phyloP scores from a whole-genome alignment of 2,888 invertebrate species.

The Ormyrus rosae region DNA sequence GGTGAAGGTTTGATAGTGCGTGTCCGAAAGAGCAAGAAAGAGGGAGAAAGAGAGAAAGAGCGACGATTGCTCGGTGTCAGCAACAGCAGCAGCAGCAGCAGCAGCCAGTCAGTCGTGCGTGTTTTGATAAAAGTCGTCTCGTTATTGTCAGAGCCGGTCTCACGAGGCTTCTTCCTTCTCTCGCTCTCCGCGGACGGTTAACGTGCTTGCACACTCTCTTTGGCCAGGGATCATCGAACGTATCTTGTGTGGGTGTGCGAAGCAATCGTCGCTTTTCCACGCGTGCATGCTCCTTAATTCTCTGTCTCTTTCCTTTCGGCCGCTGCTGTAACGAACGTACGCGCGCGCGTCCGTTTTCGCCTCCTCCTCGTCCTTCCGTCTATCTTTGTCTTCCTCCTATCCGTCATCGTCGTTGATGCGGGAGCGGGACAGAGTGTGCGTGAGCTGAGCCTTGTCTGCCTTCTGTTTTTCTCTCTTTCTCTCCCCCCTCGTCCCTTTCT shows the following conservation, averaged over 20 bases:
- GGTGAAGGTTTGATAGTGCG: slow-evolving; percentile 50
- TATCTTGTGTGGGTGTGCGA: neutral
- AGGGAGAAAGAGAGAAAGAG: slow-evolving; percentile 1
- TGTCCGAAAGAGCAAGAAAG: neutral
- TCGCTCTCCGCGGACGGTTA: too few species aligned
- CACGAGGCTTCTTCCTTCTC: too few species aligned
- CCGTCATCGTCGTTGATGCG: slow-evolving; percentile 34
- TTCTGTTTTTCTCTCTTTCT: slow-evolving; percentile 9
- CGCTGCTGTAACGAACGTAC: neutral
- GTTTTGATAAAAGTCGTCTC: slow-evolving; percentile 28
- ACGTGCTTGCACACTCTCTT: neutral
- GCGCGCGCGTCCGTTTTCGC: slow-evolving; percentile 53
- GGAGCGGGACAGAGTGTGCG: neutral
- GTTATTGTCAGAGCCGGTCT: too few species aligned
- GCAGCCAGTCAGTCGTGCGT: slow-evolving; percentile 19
- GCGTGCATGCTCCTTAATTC: neutral
- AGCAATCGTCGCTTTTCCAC: neutral
- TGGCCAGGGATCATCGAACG: neutral
- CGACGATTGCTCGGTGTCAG: neutral
- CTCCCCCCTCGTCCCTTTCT: slow-evolving; percentile 41
- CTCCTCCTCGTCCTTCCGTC: slow-evolving; percentile 29
- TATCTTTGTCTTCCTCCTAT: slow-evolving; percentile 22
- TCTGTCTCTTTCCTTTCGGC: neutral
- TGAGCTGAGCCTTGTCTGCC: neutral
- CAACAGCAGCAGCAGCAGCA: neutral